Conservation (phyloP, 2,888 invertebrate species). For the Morpho achilles region DNA sequence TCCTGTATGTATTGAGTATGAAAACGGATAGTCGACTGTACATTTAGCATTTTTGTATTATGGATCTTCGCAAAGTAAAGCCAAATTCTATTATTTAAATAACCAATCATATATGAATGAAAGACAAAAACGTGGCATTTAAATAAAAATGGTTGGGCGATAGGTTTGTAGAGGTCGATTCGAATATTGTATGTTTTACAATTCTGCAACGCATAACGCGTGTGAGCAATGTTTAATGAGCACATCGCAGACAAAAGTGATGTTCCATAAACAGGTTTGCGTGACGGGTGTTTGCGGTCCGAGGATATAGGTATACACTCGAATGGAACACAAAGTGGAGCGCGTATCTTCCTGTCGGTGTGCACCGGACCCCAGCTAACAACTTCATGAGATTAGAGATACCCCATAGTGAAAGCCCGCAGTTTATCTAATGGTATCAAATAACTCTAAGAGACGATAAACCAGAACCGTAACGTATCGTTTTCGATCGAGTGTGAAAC, state of each 20-base stretch:
- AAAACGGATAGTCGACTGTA: too few species aligned
- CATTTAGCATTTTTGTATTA: too few species aligned
- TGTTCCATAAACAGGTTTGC: constrained; percentile 58
- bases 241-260: constrained; percentile 28
- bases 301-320: constrained; percentile 48
- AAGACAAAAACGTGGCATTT: neutral
- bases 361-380: constrained; percentile 19
- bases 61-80: too few species aligned
- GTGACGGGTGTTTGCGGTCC: constrained; percentile 62
- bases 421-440: constrained; percentile 34
- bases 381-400: constrained; percentile 26
- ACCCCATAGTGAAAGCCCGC: constrained; percentile 11
- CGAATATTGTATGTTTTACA: constrained; percentile 34
- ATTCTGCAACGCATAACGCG: constrained; percentile 35
- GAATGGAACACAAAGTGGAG: constrained; percentile 56
- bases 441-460: constrained; percentile 51
- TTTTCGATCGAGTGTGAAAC: constrained; percentile 34
- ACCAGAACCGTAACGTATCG: constrained; percentile 52
- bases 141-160: constrained; percentile 24
- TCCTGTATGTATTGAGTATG: too few species aligned
- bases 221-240: constrained; percentile 40
- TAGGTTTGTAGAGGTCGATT: constrained; percentile 23
- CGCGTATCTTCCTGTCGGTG: constrained; percentile 26
- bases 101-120: constrained; percentile 3
- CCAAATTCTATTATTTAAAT: neutral